Percentiles rank a stretch among this genome's conserved stretches.
Evolutionary conservation across 1,140 invertebrate genomes (phyloP).

Genomic region (Eumaeus atala): DNA sequence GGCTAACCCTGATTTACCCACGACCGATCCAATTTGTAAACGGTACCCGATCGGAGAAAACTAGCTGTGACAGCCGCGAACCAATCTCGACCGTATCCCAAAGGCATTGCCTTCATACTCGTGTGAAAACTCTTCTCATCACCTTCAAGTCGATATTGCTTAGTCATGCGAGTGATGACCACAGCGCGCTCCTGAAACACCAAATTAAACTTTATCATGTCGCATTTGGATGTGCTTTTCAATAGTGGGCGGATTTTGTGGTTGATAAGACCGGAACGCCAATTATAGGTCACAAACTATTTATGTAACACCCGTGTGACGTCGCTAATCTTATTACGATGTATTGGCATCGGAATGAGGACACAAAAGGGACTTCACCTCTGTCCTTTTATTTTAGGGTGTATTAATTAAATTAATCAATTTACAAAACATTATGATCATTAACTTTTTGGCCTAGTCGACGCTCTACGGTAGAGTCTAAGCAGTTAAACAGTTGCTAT

Average conservation of each 20-base stretch:
- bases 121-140: conserved; percentile 16
- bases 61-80: conserved; percentile 27
- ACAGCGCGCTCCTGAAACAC: conserved; percentile 26
- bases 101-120: conserved; percentile 21
- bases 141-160: conserved; percentile 65
- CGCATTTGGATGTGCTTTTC: conserved; percentile 31
- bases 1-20: conserved; percentile 64
- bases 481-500: no score
- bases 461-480: no score
- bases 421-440: not conserved
- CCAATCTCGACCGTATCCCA: conserved; percentile 27
- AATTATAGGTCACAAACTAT: conserved; percentile 73
- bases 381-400: not conserved
- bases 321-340: conserved; percentile 71
- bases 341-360: conserved; percentile 68
- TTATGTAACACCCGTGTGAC: conserved; percentile 70
- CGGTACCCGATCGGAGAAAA: conserved; percentile 60
- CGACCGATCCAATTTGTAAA: conserved; percentile 70
- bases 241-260: conserved; percentile 15
- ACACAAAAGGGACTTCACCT: conserved; percentile 4
- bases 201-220: conserved; percentile 32
- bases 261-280: conserved; percentile 46
- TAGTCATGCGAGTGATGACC: conserved; percentile 72
- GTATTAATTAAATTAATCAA: not conserved
- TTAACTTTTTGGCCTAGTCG: not conserved